phyloP scores from a whole-genome alignment of 1,140 invertebrate species.

The Rhagoletis pomonella region DNA sequence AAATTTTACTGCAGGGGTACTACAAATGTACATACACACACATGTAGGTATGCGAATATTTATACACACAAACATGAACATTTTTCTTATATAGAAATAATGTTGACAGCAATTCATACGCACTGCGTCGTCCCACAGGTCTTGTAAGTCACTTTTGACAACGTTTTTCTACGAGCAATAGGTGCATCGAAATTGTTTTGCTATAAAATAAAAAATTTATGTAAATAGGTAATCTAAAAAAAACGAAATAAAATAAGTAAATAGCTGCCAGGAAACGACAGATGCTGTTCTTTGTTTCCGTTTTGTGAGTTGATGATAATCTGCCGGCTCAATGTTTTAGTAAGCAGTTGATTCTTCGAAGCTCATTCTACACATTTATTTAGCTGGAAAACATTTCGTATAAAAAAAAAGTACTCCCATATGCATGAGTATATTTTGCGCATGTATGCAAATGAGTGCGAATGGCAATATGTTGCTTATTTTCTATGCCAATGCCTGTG shows the following conservation, averaged over 20 bases:
- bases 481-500: slow-evolving; percentile 6
- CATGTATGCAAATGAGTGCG: background rate
- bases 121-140: background rate
- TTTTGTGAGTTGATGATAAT: background rate
- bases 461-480: background rate
- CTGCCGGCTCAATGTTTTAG: background rate
- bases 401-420: too few species aligned
- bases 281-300: background rate
- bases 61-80: background rate
- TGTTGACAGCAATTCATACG: background rate
- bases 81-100: background rate
- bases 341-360: background rate
- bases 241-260: background rate
- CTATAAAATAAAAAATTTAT: background rate
- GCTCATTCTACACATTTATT: background rate
- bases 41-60: too few species aligned
- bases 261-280: slow-evolving; percentile 1
- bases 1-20: too few species aligned
- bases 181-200: background rate
- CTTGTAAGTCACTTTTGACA: too few species aligned
- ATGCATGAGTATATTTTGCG: background rate
- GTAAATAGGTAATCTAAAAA: slow-evolving; percentile 25
- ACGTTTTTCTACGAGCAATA: too few species aligned
- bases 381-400: too few species aligned
- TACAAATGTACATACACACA: too few species aligned